Base-by-base conservation (phyloP, 1,140 invertebrate species). In the Leptinotarsa defecta region DNA sequence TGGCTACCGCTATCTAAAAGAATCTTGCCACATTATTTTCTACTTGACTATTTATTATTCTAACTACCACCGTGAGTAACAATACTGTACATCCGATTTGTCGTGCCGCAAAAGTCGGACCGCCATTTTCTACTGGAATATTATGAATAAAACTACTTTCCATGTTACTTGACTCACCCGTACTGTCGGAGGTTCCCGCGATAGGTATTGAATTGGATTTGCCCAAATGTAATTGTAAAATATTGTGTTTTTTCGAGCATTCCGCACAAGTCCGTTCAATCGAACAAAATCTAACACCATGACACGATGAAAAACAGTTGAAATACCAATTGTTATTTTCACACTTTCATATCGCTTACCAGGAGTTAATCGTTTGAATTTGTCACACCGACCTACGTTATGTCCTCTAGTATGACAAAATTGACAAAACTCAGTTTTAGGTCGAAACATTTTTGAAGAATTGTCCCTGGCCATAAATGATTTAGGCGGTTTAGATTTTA, bases 1-100 rank as follows among this genome's bases (percentile, higher is more conserved):
- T 69, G 68, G 27, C 68, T 69, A 34, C 68, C 68, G 43, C 22
- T 34, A 43, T 69, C 68, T 48, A 69, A 34, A 34, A 69, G n/a
- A 69, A 48, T 49, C 68, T 27, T 4, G 43, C 11, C 15, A 13
- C 27, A 15, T 69, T 34, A 69, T 34, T 15, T 8, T 69, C 13
- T 17, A 22, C 19, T 13, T 15, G 43, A 19, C 22, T 69, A n/a
- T 69, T 48, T 24, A 27, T 17, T 34, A 48, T 22, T 0, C 8
- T 13, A 48, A 69, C 68, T 20, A 27, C 68, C 22, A 15, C 68
- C 22, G 68, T 69, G 48, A 34, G n/a, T 48, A 69, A 69, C 19
- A 69, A 49, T 13, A 69, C 34, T 15, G 43, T 48, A 69, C 6
- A 34, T 69, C 43, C 22, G 13, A 22, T 65, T 65, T 65, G 13